These are phyloP conservation scores for Bos indicus DNA, from an alignment of 2,113 vertebrate species.

Conservation along the genomic window DNA sequence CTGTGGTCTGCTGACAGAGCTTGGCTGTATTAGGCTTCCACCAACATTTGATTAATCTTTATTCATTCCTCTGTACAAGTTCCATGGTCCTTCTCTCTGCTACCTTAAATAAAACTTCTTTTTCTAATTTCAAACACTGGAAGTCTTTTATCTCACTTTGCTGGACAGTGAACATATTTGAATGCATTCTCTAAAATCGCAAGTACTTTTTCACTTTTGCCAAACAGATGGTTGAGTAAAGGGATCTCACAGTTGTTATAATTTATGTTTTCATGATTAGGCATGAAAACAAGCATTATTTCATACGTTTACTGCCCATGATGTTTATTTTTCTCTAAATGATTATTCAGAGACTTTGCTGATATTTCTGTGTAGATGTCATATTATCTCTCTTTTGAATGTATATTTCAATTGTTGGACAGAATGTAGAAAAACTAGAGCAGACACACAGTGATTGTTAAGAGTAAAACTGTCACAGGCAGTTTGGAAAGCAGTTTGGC, in stretches of 20 bases:
- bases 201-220: background rate
- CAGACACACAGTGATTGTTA: background rate
- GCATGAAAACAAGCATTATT: background rate
- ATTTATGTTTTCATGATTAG: background rate
- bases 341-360: background rate
- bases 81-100: background rate
- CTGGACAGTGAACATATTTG: background rate
- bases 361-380: background rate
- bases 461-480: background rate
- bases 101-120: background rate
- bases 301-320: background rate
- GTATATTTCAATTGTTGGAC: background rate
- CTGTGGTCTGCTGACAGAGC: background rate
- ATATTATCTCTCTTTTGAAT: background rate
- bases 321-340: background rate
- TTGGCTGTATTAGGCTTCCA: background rate
- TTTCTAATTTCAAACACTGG: background rate
- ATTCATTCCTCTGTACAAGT: background rate
- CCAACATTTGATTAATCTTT: background rate
- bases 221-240: conserved; percentile 19
- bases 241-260: background rate
- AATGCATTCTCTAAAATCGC: background rate
- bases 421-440: background rate
- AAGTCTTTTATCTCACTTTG: background rate
- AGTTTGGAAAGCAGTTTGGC: conserved; percentile 2